Evolutionary conservation across 2,797 vertebrate species (phyloP), one percentile per base, ranked within the genome.

Genomic region (Lateolabrax maculatus): DNA sequence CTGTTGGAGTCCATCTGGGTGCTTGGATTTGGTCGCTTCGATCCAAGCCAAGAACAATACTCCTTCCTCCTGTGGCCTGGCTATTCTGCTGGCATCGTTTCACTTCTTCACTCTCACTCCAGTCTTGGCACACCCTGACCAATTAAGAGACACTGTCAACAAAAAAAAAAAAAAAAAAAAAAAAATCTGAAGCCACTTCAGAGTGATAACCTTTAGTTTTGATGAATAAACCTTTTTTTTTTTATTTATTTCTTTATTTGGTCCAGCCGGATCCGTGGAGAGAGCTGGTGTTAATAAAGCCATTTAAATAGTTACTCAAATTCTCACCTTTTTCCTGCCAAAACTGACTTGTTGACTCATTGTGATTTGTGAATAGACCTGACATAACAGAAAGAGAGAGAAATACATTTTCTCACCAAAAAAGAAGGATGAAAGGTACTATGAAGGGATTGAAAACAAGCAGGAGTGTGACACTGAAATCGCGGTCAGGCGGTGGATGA

Each of bases 21-120:
- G 78, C 85, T 91, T 92, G 92, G 92, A 93, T 84, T 85, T 72
- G 53, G 83, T 84, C 41, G 41, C 80, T 53, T 75, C 67, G 0
- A 57, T 86, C 77, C 60, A 60, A 78, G 93, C 93, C 93, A 93
- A 94, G 87, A 93, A 92, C 87, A 94, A 92, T 91, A 91, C 80
- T 91, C 80, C 80, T 87, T 90, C 88, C 84, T 87, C 88, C 82
- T 56, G 86, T 82, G 84, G 87, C 84, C 84, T 85, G 89, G 85
- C 84, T 80, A 63, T 84, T 89, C 74, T 79, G 64, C 77, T 92
- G 90, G 89, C 90, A 90, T 48, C 16, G 44, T 77, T 66, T 84
- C 75, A 67, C 84, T 44, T 75, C 84, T 83, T 87, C 84, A 81
- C 83, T 90, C 83, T 87, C 89, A 79, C 77, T 69, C 46, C 55